phyloP scores from a whole-genome alignment of 2,888 invertebrate species.

The Adineta ricciae region DNA sequence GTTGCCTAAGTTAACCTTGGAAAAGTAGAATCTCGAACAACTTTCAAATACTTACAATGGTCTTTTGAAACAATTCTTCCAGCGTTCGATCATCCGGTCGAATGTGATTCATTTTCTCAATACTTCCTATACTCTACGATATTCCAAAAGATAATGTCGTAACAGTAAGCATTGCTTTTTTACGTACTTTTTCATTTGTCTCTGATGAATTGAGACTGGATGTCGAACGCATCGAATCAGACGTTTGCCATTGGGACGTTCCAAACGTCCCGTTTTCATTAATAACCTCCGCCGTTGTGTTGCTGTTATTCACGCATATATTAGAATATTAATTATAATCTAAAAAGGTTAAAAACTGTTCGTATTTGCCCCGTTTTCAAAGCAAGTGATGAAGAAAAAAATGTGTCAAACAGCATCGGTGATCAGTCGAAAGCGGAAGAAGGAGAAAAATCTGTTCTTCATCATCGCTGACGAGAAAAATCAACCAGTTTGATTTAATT shows the following conservation, averaged over 20 bases:
- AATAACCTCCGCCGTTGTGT: not conserved
- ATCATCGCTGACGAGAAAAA: no score
- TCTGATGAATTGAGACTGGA: not conserved
- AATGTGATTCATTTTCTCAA: not conserved
- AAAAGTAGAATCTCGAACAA: no score
- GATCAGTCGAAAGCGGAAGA: no score
- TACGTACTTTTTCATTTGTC: not conserved
- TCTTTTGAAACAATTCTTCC: not conserved
- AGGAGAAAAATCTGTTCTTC: no score
- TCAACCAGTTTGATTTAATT: no score
- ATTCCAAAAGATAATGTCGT: not conserved
- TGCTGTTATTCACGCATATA: not conserved
- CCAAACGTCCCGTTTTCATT: not conserved
- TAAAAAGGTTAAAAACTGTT: not conserved
- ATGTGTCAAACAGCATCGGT: no score
- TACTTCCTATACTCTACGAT: not conserved
- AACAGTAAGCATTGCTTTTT: not conserved
- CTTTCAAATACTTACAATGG: not conserved
- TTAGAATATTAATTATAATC: not conserved
- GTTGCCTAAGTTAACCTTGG: not conserved
- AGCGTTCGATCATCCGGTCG: slow-evolving; percentile 3
- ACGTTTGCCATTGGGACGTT: not conserved
- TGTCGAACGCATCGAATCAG: not conserved
- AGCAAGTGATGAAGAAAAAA: no score
- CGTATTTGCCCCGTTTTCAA: no score